Evolutionary conservation across 2,113 vertebrate species (phyloP), one percentile per base, ranked within the genome.

Genomic region (Xenopus borealis): DNA sequence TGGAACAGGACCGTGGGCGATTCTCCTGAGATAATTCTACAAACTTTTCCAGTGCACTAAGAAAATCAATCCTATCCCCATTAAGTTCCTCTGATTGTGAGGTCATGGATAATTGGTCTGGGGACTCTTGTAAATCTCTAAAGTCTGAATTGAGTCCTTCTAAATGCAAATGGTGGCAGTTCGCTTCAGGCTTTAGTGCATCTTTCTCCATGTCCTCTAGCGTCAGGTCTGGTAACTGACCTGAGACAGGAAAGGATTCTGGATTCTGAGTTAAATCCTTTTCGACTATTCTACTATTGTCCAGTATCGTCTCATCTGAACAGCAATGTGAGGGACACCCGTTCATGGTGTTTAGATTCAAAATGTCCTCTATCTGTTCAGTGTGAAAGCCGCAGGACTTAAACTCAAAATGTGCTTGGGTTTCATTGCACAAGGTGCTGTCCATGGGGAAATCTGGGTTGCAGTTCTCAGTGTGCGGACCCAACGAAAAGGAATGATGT

Each of bases 21-120:
- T 88, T 89, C 76, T 98, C 94, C 80, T 95, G 94, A 40, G 94
- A 93, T 73, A 98, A 86, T 62, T 94, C 94, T 81, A 94, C 91
- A 1, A 98, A 98, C 80, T 96, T 98, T 69, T 95, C 96, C 53
- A 95, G 87, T 79, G 96, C 95, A 0, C 94, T 98, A 83, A 95
- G 92, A 87, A 99, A 98, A 84, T 97, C 89, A 17, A 98, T 98
- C 82, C 94, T 93, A 83, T 98, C 95, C 0, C 88, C 76, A 75
- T 93, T 94, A 80, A 93, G 91, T 75, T 83, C 89, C 9, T 83
- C 64, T 0, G 84, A 62, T 66, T 89, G 86, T 30, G 87, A 68
- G 70, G 82, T 83, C 0, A 63, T 68, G 12, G 87, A 91, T 47
- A 84, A 83, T 1, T 82, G 86, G 68, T 89, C 88, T 63, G 88